A percentile compares a stretch with the other conserved stretches of the same genome.
Evolutionary conservation across 2,797 vertebrate species (phyloP).

Genomic region (Cuniculus paca): DNA sequence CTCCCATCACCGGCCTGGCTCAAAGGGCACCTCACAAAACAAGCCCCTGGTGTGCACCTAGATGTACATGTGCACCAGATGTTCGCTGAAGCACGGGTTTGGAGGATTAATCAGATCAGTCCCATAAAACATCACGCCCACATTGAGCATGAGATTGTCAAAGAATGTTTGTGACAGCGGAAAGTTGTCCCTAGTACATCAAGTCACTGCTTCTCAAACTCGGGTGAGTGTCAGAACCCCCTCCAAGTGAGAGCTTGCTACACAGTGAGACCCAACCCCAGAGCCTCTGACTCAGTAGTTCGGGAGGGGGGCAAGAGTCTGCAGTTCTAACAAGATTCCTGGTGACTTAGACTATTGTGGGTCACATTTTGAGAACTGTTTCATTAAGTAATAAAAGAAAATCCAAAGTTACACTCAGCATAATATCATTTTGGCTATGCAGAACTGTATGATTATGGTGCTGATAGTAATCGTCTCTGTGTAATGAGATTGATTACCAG

Average conservation of each 20-base stretch:
- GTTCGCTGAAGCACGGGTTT: background rate
- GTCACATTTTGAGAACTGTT: background rate
- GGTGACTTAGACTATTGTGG: too few relatives aligned
- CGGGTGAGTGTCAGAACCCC: background rate
- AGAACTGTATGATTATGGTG: background rate
- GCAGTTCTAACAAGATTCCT: background rate
- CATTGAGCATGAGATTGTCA: background rate
- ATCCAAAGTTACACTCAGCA: background rate
- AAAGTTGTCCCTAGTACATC: too few relatives aligned
- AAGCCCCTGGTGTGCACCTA: background rate
- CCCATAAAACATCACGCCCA: background rate
- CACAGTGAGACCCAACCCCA: background rate
- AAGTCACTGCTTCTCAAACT: background rate
- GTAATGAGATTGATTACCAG: background rate
- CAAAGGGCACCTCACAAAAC: background rate
- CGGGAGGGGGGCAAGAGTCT: background rate
- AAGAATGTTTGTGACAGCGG: background rate
- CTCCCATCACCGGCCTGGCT: background rate
- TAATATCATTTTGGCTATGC: background rate
- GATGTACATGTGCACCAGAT: rapidly evolving
- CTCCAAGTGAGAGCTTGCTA: background rate
- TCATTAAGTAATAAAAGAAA: background rate
- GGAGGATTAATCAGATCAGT: background rate
- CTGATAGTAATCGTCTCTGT: background rate
- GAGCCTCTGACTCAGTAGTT: background rate